Evolutionary conservation across 2,797 vertebrate species (phyloP), one percentile per base, ranked within the genome.

Genomic region (Borostomias antarcticus): DNA sequence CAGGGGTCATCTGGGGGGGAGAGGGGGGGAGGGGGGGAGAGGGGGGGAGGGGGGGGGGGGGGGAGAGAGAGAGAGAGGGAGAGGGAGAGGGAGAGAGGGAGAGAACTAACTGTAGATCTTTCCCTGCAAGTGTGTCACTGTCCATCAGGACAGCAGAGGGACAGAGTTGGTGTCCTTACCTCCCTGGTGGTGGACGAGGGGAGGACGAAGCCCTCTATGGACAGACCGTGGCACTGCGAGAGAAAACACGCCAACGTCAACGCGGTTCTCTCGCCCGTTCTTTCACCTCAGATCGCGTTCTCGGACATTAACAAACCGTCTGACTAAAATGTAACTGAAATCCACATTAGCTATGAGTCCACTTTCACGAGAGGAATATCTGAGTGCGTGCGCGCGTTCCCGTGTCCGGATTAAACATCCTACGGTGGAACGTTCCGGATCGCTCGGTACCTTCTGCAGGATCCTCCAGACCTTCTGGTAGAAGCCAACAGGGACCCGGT

Each of bases 401-500:
- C n/a, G n/a, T n/a, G n/a, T n/a, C n/a, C n/a, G n/a, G n/a, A n/a
- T n/a, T n/a, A n/a, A n/a, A n/a, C n/a, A n/a, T n/a, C n/a, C n/a
- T n/a, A n/a, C n/a, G n/a, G n/a, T n/a, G n/a, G n/a, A n/a, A n/a
- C n/a, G n/a, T n/a, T n/a, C n/a, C n/a, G n/a, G n/a, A n/a, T n/a
- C n/a, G n/a, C n/a, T n/a, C n/a, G n/a, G 19, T 1, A 98, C 96
- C 93, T 98, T 98, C 86, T 98, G 95, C 51, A 98, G 88, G 79
- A 98, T 90, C 84, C 93, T 95, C 97, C 97, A 98, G 58, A 98
- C 95, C 79, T 98, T 98, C 84, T 96, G 94, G 78, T 98, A 98
- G 85, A 99, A 98, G 25, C 96, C 95, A 26, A 98, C 76, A 0
- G 96, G 96, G 3, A 99, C 96, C 72, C 95, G 89, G 89, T 99